Percentiles rank a stretch among this genome's conserved stretches.
Conservation (phyloP, 1,140 invertebrate genomes). For the Chymomyza costata region DNA sequence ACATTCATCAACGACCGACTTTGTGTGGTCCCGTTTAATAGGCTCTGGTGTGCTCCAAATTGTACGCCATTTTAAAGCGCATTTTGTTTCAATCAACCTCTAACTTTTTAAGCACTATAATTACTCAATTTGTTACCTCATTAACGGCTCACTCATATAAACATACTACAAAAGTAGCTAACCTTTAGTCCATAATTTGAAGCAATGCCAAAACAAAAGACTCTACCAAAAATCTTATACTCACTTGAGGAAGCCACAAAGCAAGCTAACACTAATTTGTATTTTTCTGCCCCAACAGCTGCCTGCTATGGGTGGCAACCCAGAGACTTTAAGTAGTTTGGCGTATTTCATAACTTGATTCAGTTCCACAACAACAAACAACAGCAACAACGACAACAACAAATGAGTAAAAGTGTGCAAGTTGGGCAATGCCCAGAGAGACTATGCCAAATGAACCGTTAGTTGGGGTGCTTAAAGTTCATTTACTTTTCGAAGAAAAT, state of each 20-base stretch:
- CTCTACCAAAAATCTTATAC: neutral
- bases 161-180: neutral
- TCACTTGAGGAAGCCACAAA: conserved; percentile 21
- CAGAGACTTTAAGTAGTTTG: conserved; percentile 28
- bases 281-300: conserved; percentile 6
- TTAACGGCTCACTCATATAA: conserved; percentile 35
- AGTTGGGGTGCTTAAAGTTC: conserved; percentile 49
- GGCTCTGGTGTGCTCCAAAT: conserved; percentile 36
- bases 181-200: no score
- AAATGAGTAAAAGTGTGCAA: conserved; percentile 43
- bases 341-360: conserved; percentile 31
- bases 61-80: conserved; percentile 41
- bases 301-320: no score
- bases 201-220: no score
- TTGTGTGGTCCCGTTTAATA: conserved; percentile 54
- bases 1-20: neutral
- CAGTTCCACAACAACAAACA: no score
- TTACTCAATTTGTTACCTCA: conserved; percentile 57
- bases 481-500: conserved; percentile 62
- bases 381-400: no score
- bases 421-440: conserved; percentile 7
- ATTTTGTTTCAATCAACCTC: conserved; percentile 36
- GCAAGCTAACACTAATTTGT: no score
- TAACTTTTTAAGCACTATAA: conserved; percentile 33
- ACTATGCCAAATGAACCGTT: conserved; percentile 49